Base-by-base conservation (phyloP, 2,797 vertebrate species). In the Tiaroga cobitis region DNA sequence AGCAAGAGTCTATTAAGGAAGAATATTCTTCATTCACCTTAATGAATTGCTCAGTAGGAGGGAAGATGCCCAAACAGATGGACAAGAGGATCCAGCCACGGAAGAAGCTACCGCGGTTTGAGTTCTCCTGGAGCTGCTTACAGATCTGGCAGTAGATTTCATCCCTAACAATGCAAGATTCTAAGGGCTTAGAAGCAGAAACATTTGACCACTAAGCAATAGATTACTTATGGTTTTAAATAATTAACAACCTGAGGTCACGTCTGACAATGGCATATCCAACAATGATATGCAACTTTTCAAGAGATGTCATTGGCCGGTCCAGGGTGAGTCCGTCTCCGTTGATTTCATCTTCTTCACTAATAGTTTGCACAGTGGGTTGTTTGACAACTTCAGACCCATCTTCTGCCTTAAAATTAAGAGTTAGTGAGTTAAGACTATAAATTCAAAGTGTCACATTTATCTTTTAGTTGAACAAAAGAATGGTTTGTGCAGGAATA, bases 71-170 rank as follows among this genome's bases (percentile, higher is more conserved):
- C 82, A 99, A 91, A 89, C 98, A 99, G 80, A 99, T 96, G 1
- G 97, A 98, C 46, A 99, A 92, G 70, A 99, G 95, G 92, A 99
- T 97, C 98, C 98, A 99, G 32, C 98, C 98, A 19, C 97, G 95
- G 81, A 95, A 95, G 84, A 92, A 93, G 93, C 97, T 98, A 89
- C 90, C 96, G 8, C 89, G 96, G 85, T 94, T 97, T 85, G 86
- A 93, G 92, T 99, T 99, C 21, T 95, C 96, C 0, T 96, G 95
- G 54, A 99, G 96, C 90, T 99, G 98, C 90, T 99, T 99, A 92
- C 98, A 99, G 94, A 99, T 99, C 94, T 99, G 98, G 93, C 98
- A 98, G 90, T 98, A 99, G 90, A 99, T 97, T 91, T 99, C 98
- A 89, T 99, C 98, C 91, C 98, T 99, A 94, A 79, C 68, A 91